A percentile compares a stretch with the other conserved stretches of the same genome.
Evolutionary conservation across 2,113 vertebrate species (phyloP).

Genomic region (Microtus montanus): DNA sequence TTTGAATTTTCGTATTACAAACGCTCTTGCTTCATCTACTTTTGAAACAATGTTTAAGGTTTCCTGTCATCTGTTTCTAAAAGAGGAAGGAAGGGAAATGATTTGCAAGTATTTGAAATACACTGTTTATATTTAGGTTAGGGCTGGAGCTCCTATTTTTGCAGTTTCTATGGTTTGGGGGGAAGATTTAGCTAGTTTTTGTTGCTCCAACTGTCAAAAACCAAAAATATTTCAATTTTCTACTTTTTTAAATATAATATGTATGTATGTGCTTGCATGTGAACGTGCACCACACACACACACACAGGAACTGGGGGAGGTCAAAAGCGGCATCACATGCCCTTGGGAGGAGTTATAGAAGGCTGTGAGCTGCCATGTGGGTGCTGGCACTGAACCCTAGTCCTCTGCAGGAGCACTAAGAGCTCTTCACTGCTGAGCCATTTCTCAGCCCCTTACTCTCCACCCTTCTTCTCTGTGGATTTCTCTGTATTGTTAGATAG

Average conservation of each 20-base stretch:
- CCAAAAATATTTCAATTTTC: not conserved
- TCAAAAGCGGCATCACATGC: not conserved
- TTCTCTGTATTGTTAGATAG: not conserved
- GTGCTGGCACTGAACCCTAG: not conserved
- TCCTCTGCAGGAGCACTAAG: not conserved
- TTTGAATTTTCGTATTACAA: not conserved
- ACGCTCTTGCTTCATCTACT: slow-evolving; percentile 24
- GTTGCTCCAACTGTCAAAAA: not conserved
- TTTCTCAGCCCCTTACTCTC: not conserved
- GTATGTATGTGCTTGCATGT: not conserved
- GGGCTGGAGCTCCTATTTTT: not conserved
- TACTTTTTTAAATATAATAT: not conserved
- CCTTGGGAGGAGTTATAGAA: not conserved
- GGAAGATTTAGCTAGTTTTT: not conserved
- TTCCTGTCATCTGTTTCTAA: slow-evolving; percentile 53
- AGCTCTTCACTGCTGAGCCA: not conserved
- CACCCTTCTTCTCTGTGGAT: not conserved
- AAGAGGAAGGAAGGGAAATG: slow-evolving; percentile 3
- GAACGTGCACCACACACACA: not conserved
- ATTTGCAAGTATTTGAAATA: slow-evolving; percentile 27
- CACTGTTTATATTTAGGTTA: slow-evolving; percentile 6
- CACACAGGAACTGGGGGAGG: not conserved
- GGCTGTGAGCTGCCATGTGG: not conserved
- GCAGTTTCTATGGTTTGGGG: not conserved
- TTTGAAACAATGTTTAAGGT: slow-evolving; percentile 28